phyloP scores from a whole-genome alignment of 2,797 vertebrate species.

The Sparus aurata region DNA sequence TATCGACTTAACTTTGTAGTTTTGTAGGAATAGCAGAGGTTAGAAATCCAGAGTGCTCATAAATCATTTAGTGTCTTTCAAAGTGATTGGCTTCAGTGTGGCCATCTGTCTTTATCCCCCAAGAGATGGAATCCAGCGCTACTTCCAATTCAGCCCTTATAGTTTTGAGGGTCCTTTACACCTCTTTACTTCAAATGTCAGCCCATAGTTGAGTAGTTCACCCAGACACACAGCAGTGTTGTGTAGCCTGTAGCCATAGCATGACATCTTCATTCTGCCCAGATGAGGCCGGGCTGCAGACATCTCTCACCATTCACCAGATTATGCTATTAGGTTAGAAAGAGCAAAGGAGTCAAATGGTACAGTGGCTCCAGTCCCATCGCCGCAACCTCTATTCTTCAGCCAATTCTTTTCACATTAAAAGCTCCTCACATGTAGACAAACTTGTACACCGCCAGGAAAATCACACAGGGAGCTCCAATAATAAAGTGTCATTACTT shows the following conservation, averaged over 20 bases:
- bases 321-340: conserved; percentile 50
- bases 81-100: conserved; percentile 21
- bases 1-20: background rate
- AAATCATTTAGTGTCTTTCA: conserved; percentile 20
- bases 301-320: conserved; percentile 47
- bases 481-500: conserved; percentile 82
- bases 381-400: conserved; percentile 28
- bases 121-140: conserved; percentile 32
- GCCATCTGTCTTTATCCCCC: conserved; percentile 34
- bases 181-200: conserved; percentile 70
- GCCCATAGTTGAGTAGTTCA: conserved; percentile 46
- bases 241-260: conserved; percentile 55
- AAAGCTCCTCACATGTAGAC: conserved; percentile 41
- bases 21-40: conserved; percentile 7
- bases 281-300: conserved; percentile 39
- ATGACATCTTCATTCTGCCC: conserved; percentile 53
- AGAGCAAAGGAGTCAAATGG: conserved; percentile 26
- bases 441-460: conserved; percentile 52
- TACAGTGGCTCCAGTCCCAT: conserved; percentile 6
- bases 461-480: conserved; percentile 58
- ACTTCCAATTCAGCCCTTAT: conserved; percentile 46
- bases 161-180: conserved; percentile 49
- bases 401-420: conserved; percentile 20
- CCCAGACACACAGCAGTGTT: conserved; percentile 38
- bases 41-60: conserved; percentile 1